Conservation (phyloP, 2,113 vertebrate genomes). For the Speoplatyrhinus poulsoni region DNA sequence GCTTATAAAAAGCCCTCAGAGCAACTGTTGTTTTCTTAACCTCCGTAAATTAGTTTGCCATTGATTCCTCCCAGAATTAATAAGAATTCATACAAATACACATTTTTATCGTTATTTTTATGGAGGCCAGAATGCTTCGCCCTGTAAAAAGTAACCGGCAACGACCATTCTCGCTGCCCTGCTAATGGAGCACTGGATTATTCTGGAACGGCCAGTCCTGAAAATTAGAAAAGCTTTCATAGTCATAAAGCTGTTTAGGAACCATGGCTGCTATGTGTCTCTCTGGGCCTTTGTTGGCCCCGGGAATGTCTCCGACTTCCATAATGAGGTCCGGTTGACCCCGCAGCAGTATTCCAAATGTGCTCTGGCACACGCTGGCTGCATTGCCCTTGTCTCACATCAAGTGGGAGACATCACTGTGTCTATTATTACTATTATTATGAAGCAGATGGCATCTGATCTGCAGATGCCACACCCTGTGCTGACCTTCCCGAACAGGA, state of each 20-base stretch:
- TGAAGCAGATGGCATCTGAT: too few relatives aligned
- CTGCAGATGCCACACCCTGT: too few relatives aligned
- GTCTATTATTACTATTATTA: too few relatives aligned
- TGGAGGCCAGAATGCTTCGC: not conserved
- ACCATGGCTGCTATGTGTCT: conserved; percentile 53
- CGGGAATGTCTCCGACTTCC: conserved; percentile 5
- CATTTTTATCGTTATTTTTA: conserved; percentile 10
- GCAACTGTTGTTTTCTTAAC: conserved; percentile 8
- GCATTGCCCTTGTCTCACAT: not conserved
- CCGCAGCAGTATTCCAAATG: not conserved
- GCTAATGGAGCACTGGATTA: not conserved
- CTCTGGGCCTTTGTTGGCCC: conserved; percentile 32
- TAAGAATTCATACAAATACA: conserved; percentile 11
- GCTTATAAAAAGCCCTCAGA: not conserved
- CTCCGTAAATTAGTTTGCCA: conserved; percentile 14
- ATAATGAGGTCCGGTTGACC: conserved; percentile 45
- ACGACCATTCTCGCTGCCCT: not conserved
- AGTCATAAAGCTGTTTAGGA: conserved; percentile 65
- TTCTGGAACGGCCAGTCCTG: not conserved
- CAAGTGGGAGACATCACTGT: too few relatives aligned
- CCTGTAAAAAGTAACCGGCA: not conserved
- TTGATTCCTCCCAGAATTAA: conserved; percentile 20
- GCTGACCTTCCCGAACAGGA: not conserved
- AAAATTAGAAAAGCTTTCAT: conserved; percentile 65
- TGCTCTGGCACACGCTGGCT: not conserved